Conservation (phyloP, 2,113 vertebrate genomes). For the Ascaphus truei region DNA sequence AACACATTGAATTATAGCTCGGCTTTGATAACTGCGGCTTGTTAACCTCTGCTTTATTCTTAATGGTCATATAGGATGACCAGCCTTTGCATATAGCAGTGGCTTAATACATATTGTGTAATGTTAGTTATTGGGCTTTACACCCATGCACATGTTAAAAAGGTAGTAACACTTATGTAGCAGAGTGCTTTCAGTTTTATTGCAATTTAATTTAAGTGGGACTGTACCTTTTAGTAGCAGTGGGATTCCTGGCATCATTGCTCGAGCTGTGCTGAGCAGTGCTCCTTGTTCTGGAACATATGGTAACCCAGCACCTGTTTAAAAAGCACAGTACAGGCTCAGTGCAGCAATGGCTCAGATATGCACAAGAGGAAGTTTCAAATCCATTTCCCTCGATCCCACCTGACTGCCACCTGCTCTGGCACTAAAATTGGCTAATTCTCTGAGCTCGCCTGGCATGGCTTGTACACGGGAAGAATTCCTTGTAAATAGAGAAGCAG, state of each 20-base stretch:
- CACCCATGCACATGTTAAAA: no score
- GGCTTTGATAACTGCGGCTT: background rate
- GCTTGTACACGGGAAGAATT: conserved; percentile 25
- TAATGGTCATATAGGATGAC: no score
- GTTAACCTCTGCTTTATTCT: no score
- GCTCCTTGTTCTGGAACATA: conserved; percentile 48
- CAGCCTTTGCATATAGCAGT: no score
- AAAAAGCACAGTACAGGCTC: conserved; percentile 53
- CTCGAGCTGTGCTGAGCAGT: conserved; percentile 30
- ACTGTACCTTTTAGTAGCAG: background rate
- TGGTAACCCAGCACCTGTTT: conserved; percentile 59
- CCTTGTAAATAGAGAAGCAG: background rate
- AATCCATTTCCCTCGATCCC: conserved; percentile 54
- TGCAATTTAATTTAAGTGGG: background rate
- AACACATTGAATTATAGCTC: no score
- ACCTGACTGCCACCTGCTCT: conserved; percentile 79
- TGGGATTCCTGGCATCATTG: background rate
- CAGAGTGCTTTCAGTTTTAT: no score
- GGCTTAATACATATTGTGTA: no score
- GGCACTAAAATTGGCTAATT: conserved; percentile 63
- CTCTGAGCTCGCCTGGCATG: conserved; percentile 46
- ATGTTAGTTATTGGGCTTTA: no score
- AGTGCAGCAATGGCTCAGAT: conserved; percentile 47
- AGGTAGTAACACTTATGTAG: no score
- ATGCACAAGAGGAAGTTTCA: conserved; percentile 54